Percentiles rank a stretch among this genome's conserved stretches.
phyloP scores from a whole-genome alignment of 2,888 invertebrate species.

The Polia nebulosa region DNA sequence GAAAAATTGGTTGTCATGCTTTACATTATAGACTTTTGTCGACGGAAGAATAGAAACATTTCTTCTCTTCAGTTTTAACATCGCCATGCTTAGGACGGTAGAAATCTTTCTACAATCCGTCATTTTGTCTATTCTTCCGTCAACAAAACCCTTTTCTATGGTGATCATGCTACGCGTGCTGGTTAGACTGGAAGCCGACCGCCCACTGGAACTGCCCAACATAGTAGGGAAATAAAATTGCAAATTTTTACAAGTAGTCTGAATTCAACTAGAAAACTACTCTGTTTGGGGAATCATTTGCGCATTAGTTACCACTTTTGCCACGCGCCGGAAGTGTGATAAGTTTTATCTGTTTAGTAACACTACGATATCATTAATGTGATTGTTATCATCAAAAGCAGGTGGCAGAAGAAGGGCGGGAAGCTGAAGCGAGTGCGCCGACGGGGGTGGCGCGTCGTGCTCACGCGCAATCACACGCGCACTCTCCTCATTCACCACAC shows the following conservation, averaged over 20 bases:
- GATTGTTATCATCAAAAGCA: constrained; percentile 53
- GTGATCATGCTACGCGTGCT: too few species aligned
- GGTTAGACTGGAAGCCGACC: not conserved
- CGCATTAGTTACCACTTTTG: not conserved
- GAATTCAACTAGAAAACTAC: not conserved
- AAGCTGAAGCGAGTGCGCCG: constrained; percentile 94
- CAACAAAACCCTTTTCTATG: too few species aligned
- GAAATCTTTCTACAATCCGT: too few species aligned
- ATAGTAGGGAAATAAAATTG: not conserved
- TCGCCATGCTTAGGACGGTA: too few species aligned
- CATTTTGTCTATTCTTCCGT: too few species aligned
- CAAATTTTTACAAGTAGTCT: not conserved
- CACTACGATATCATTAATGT: not conserved
- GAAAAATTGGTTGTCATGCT: too few species aligned
- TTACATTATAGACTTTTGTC: too few species aligned
- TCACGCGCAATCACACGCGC: constrained; percentile 70
- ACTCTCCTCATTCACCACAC: constrained; percentile 75
- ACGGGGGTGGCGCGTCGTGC: constrained; percentile 70
- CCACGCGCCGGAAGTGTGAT: not conserved
- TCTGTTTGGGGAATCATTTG: not conserved
- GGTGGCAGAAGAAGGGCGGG: constrained; percentile 93
- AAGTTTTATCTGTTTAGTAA: not conserved
- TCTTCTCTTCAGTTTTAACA: too few species aligned
- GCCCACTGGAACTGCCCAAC: too few species aligned
- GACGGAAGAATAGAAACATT: too few species aligned